Conservation (phyloP, 2,888 invertebrate species). For the Pinctada fucata region DNA sequence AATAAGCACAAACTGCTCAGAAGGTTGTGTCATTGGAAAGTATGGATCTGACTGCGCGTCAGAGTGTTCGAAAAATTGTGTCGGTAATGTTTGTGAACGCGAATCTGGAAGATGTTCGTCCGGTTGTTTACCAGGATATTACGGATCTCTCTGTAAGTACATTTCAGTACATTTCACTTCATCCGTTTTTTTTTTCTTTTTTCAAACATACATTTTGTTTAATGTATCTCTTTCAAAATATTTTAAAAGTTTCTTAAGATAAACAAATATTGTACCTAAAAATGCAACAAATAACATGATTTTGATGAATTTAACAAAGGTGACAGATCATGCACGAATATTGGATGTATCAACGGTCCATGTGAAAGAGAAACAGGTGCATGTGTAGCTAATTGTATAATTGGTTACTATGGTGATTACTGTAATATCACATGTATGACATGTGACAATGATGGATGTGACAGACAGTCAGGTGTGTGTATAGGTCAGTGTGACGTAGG, state of each 20-base stretch:
- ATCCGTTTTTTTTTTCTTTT: too few species aligned
- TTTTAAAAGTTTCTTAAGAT: too few species aligned
- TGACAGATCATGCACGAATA: constrained; percentile 18
- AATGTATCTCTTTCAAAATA: too few species aligned
- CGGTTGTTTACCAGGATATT: constrained; percentile 30
- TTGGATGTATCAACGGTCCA: constrained; percentile 17
- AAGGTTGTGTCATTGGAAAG: constrained; percentile 9
- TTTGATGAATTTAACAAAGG: background rate
- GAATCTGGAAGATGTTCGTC: constrained; percentile 26
- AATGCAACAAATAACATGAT: too few species aligned
- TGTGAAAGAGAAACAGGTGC: constrained; percentile 24
- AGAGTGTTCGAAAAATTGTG: constrained; percentile 5
- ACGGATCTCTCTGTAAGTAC: constrained; percentile 28
- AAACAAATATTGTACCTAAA: too few species aligned
- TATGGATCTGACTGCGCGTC: constrained; percentile 30
- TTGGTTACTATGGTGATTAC: constrained; percentile 26
- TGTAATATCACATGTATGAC: constrained; percentile 20
- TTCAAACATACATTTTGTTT: too few species aligned
- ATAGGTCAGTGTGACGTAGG: constrained; percentile 29
- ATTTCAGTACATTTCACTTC: background rate
- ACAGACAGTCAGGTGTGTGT: constrained; percentile 23
- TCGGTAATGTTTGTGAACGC: constrained; percentile 17
- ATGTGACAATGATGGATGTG: constrained; percentile 18
- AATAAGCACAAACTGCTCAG: constrained; percentile 16
- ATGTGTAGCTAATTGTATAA: constrained; percentile 17